Percentiles rank a stretch among this genome's conserved stretches.
These are phyloP conservation scores for Trichonephila clavata DNA, from an alignment of 1,140 invertebrate genomes.

Conservation along the genomic window DNA sequence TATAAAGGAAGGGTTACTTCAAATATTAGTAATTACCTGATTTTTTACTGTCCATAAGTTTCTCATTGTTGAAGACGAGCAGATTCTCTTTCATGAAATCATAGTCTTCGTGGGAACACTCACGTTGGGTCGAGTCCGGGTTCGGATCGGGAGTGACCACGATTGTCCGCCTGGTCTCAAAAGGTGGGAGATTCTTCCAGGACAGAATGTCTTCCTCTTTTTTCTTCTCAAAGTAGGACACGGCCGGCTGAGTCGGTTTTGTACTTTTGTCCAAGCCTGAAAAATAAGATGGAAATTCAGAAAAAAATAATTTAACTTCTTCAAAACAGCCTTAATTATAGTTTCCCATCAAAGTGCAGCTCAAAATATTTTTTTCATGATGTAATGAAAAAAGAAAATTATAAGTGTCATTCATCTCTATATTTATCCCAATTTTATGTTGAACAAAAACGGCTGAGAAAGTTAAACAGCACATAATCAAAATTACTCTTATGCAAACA, in stretches of 20 bases:
- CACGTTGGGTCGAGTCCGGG: slow-evolving; percentile 66
- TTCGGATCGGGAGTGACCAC: slow-evolving; percentile 32
- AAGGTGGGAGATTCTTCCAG: slow-evolving; percentile 58
- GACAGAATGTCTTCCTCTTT: background rate
- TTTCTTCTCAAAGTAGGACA: slow-evolving; percentile 40
- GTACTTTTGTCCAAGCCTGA: slow-evolving; percentile 20
- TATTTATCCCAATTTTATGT: no score
- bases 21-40: slow-evolving; percentile 23
- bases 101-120: slow-evolving; percentile 79
- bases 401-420: no score
- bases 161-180: background rate
- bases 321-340: no score
- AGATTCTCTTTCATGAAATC: slow-evolving; percentile 86
- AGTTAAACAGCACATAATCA: no score
- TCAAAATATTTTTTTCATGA: no score
- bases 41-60: slow-evolving; percentile 83
- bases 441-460: no score
- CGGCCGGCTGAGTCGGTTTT: slow-evolving; percentile 51
- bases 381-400: no score
- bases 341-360: no score
- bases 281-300: background rate
- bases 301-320: no score
- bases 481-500: no score
- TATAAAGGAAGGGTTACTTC: no score
- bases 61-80: slow-evolving; percentile 87